A percentile compares a stretch with the other conserved stretches of the same genome.
phyloP scores from a whole-genome alignment of 2,113 vertebrate species.

The cattle (Bos taurus) region ARS-UCD2.0 NC_037328.1:106734001-106734500 shows the following conservation, averaged over 20 bases:
- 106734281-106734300: not conserved
- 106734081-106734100: conserved; percentile 30
- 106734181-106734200: not conserved
- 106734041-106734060: not conserved
- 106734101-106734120: not conserved
- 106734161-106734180: not conserved
- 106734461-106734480: not conserved
- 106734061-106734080: not conserved
- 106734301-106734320: not conserved
- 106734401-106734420: not conserved
- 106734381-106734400: not conserved
- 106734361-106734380: not conserved
- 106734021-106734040: not conserved
- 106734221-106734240: not conserved
- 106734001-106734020: not conserved
- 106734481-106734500: not conserved
- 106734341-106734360: not conserved
- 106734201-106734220: not conserved
- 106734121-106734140: not conserved
- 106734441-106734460: not conserved
- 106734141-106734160: not conserved
- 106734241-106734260: not conserved
- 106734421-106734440: not conserved
- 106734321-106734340: not conserved
- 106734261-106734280: not conserved